These are phyloP conservation scores for Palythoa caribaeorum DNA, from an alignment of 92 coral and sea anemone species.

Conservation along the genomic window DNA sequence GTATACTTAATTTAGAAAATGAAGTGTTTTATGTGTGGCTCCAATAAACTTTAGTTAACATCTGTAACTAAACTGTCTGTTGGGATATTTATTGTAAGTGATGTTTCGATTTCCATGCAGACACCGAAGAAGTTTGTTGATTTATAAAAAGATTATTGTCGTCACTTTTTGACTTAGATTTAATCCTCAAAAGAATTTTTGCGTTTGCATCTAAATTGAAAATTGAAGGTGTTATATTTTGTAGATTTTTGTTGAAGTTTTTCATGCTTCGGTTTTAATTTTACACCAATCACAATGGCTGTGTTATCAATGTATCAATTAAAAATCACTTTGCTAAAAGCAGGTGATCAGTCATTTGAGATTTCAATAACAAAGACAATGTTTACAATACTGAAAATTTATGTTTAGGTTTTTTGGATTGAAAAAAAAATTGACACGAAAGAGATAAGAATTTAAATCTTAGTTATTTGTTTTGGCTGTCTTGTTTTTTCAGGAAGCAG, in stretches of 20 bases:
- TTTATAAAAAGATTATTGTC: background rate
- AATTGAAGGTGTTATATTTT: background rate
- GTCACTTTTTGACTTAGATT: background rate
- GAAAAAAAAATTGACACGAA: background rate
- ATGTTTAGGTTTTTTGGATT: background rate
- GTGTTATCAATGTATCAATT: background rate
- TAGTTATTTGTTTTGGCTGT: no score
- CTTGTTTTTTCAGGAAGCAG: no score
- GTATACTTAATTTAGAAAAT: no score
- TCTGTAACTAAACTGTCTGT: background rate
- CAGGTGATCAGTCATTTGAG: background rate
- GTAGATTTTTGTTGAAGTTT: background rate
- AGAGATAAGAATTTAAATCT: background rate
- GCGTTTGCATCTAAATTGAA: background rate
- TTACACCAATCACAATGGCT: background rate
- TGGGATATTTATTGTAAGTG: background rate
- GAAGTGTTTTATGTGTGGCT: no score
- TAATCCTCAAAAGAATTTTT: slow-evolving; percentile 19
- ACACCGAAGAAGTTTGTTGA: background rate
- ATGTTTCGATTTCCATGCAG: background rate
- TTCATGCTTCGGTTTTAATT: background rate
- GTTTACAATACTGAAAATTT: background rate
- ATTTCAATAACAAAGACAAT: background rate
- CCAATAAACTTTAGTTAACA: no score
- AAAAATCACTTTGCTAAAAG: background rate